Conservation (phyloP, 2,113 vertebrate species). For the Oreochromis niloticus region DNA sequence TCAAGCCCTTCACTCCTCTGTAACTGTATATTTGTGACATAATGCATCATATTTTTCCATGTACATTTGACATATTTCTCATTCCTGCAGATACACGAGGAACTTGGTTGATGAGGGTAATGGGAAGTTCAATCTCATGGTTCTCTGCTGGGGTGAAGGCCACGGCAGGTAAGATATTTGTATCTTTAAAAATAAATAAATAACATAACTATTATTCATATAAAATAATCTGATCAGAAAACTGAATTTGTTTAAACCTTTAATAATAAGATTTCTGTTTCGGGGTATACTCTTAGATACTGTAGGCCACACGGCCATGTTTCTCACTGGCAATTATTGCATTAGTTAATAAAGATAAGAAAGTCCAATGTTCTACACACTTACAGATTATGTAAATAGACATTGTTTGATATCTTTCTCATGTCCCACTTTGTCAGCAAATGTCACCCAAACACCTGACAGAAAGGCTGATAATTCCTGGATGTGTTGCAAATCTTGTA, state of each 20-base stretch:
- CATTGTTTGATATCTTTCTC: not conserved
- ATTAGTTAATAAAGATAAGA: constrained; percentile 19
- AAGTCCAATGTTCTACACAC: constrained; percentile 2
- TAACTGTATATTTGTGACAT: not conserved
- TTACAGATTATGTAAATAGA: not conserved
- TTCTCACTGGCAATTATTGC: not conserved
- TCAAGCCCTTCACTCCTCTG: not conserved
- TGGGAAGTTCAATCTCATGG: constrained; percentile 95
- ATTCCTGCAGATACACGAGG: constrained; percentile 84
- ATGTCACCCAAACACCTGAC: not conserved
- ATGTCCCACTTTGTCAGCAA: not conserved
- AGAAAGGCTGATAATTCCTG: not conserved
- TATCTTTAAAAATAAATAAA: not conserved
- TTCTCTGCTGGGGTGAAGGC: constrained; percentile 99
- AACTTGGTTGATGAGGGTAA: constrained; percentile 95
- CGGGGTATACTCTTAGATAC: not conserved
- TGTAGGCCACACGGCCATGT: not conserved
- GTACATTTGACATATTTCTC: not conserved
- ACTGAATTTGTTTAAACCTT: not conserved
- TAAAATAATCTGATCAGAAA: not conserved
- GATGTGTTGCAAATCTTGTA: not conserved
- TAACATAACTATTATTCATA: not conserved
- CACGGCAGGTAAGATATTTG: constrained; percentile 86
- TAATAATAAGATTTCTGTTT: not conserved
- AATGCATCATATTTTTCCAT: not conserved